These are phyloP conservation scores for Lepisosteus oculatus DNA, from an alignment of 2,113 vertebrate species.

Conservation along the genomic window DNA sequence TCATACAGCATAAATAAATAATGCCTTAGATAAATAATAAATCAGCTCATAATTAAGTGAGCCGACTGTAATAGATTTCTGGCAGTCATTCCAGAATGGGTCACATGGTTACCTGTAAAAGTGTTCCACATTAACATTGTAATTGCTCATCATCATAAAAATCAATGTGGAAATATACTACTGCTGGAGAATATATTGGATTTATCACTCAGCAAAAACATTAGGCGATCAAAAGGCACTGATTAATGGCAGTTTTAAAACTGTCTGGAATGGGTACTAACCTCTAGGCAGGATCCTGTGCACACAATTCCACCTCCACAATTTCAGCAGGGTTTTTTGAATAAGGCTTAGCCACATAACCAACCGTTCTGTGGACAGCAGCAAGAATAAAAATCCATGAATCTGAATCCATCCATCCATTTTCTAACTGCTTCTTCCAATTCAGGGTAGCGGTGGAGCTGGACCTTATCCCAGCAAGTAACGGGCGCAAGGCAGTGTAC, in stretches of 20 bases:
- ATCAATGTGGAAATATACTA: background rate
- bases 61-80: background rate
- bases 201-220: background rate
- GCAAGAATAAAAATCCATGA: too few relatives aligned
- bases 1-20: background rate
- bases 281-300: too few relatives aligned
- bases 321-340: too few relatives aligned
- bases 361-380: too few relatives aligned
- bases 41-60: background rate
- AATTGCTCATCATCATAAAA: background rate
- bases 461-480: too few relatives aligned
- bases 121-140: background rate
- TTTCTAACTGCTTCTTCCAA: too few relatives aligned
- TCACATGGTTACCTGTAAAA: constrained; percentile 1
- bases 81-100: background rate
- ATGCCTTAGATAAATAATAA: background rate
- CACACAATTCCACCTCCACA: too few relatives aligned
- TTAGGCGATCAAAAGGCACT: background rate
- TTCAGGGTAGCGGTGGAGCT: too few relatives aligned
- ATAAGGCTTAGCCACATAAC: too few relatives aligned
- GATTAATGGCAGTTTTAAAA: background rate
- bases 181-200: background rate
- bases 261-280: background rate
- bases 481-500: too few relatives aligned
- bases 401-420: too few relatives aligned